Conservation (phyloP, 2,113 vertebrate genomes). For the Syngnathus typhle region DNA sequence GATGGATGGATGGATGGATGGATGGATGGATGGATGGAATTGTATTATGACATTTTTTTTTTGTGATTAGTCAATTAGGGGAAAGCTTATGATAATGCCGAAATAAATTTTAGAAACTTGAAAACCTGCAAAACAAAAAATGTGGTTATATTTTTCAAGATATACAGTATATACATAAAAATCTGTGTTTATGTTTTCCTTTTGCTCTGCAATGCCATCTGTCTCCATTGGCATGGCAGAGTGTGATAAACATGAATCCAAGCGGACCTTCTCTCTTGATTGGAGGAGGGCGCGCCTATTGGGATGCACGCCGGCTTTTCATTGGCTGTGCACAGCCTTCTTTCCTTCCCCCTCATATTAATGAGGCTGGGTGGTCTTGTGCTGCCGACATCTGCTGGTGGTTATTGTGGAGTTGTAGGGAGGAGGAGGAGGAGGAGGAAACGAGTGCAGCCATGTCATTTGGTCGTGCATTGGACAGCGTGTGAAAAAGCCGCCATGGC, state of each 20-base stretch:
- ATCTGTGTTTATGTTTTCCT: constrained; percentile 49
- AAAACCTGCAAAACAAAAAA: too few species aligned
- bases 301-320: constrained; percentile 30
- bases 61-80: too few species aligned
- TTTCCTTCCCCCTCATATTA: constrained; percentile 52
- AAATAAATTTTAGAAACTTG: too few species aligned
- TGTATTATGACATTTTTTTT: too few species aligned
- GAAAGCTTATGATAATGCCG: too few species aligned
- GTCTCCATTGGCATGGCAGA: constrained; percentile 47
- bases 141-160: too few species aligned
- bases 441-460: constrained; percentile 83
- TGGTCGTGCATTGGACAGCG: constrained; percentile 72
- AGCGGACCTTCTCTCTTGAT: constrained; percentile 40
- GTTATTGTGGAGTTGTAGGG: constrained; percentile 63
- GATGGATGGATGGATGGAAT: too few species aligned
- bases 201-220: constrained; percentile 70
- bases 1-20: too few species aligned
- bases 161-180: too few species aligned
- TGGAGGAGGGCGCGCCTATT: constrained; percentile 41
- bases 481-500: constrained; percentile 82
- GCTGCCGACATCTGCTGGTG: constrained; percentile 73
- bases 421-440: constrained; percentile 41
- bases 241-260: constrained; percentile 68
- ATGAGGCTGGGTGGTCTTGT: constrained; percentile 61
- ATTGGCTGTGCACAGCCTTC: constrained; percentile 43